Conservation (phyloP, 1,140 invertebrate genomes). For the Octopus sinensis region DNA sequence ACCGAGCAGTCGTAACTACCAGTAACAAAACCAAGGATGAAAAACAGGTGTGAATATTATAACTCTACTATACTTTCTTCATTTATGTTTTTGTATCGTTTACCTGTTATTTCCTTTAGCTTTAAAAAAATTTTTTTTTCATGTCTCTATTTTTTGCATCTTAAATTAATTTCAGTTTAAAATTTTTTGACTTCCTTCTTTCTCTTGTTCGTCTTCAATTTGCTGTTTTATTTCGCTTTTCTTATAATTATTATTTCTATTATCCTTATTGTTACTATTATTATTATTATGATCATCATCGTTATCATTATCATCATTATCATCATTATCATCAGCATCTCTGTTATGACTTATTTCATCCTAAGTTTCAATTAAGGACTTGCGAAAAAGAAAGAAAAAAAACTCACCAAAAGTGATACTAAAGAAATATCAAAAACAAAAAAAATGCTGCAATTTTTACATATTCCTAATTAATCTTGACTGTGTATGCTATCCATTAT, state of each 20-base stretch:
- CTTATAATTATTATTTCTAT: neutral
- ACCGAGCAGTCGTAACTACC: conserved; percentile 63
- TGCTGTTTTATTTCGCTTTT: neutral
- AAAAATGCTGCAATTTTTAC: no score
- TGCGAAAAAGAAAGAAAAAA: no score
- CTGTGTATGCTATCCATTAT: no score
- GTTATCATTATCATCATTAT: conserved; percentile 25
- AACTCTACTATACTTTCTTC: neutral
- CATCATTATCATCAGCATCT: conserved; percentile 13
- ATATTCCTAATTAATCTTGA: no score
- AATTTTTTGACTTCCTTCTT: neutral
- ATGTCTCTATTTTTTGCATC: no score
- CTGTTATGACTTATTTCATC: neutral
- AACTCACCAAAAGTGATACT: no score
- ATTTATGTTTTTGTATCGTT: conserved; percentile 18
- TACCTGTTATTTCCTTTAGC: neutral
- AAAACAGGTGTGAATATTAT: conserved; percentile 46
- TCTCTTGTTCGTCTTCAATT: neutral
- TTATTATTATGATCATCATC: conserved; percentile 25
- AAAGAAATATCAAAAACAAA: no score
- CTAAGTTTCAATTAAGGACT: neutral
- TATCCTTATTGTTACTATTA: conserved; percentile 22
- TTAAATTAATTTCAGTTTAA: no score
- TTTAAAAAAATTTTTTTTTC: no score
- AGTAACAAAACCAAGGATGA: conserved; percentile 50